Evolutionary conservation across 2,113 vertebrate genomes (phyloP).

Genomic region (Onychorhynchus coronatus): DNA sequence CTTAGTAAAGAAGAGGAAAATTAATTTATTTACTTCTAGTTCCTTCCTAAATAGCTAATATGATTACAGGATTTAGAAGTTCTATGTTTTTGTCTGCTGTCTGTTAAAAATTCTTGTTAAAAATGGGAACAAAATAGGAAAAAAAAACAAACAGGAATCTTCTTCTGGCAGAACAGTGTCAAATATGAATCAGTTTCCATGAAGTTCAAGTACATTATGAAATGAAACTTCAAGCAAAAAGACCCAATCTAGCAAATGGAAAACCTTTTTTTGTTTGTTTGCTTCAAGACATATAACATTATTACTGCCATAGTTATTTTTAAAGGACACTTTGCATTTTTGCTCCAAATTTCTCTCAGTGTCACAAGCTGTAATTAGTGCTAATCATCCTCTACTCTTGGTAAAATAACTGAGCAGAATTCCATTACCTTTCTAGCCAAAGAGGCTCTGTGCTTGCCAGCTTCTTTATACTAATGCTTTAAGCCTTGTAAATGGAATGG

Average conservation of each 20-base stretch:
- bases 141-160: neutral
- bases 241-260: neutral
- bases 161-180: neutral
- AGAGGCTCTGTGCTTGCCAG: neutral
- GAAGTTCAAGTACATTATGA: neutral
- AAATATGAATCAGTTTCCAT: neutral
- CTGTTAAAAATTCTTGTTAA: neutral
- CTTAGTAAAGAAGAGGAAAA: neutral
- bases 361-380: neutral
- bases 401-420: constrained; percentile 18
- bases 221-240: neutral
- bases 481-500: neutral
- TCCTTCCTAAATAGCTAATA: neutral
- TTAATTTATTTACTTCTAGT: neutral
- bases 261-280: neutral
- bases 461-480: neutral
- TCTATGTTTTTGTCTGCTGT: neutral
- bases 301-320: neutral
- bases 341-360: neutral
- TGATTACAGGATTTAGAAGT: neutral
- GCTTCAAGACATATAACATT: neutral
- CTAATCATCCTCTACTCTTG: neutral
- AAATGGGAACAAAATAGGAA: neutral
- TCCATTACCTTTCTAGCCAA: neutral
- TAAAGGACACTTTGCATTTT: neutral